Conservation (phyloP, 2,113 vertebrate species). For the Neopipo cinnamomea region DNA sequence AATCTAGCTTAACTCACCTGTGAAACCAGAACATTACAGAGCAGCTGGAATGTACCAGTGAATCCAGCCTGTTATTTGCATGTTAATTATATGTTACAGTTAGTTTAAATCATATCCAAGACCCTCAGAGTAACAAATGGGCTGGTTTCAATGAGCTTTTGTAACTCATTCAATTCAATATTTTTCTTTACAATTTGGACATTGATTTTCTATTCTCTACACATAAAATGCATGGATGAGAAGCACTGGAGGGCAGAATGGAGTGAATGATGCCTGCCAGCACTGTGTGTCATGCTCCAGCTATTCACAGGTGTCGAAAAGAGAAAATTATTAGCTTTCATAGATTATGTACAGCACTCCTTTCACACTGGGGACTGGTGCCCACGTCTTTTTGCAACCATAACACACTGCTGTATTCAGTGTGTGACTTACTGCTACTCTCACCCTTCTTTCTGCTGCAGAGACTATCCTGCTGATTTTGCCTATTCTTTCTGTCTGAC, state of each 20-base stretch:
- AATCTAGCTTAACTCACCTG: background rate
- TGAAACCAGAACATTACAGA: background rate
- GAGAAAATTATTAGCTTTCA: background rate
- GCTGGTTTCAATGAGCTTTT: background rate
- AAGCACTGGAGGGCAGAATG: background rate
- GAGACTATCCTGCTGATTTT: background rate
- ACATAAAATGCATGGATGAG: background rate
- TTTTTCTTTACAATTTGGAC: background rate
- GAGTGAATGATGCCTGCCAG: background rate
- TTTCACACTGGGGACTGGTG: background rate
- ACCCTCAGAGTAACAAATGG: background rate
- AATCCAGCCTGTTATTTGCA: background rate
- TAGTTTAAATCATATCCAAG: background rate
- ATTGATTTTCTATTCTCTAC: background rate
- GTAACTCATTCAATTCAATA: background rate
- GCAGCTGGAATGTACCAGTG: background rate
- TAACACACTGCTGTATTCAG: background rate
- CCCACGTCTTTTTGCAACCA: rapidly evolving
- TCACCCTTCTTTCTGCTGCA: background rate
- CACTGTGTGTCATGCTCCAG: background rate
- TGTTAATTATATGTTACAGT: background rate
- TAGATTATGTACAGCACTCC: background rate
- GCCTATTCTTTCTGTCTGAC: background rate
- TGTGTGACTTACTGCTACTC: background rate
- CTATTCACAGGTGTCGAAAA: background rate